Conservation (phyloP, 2,113 vertebrate species). For the Glaucomys volans region DNA sequence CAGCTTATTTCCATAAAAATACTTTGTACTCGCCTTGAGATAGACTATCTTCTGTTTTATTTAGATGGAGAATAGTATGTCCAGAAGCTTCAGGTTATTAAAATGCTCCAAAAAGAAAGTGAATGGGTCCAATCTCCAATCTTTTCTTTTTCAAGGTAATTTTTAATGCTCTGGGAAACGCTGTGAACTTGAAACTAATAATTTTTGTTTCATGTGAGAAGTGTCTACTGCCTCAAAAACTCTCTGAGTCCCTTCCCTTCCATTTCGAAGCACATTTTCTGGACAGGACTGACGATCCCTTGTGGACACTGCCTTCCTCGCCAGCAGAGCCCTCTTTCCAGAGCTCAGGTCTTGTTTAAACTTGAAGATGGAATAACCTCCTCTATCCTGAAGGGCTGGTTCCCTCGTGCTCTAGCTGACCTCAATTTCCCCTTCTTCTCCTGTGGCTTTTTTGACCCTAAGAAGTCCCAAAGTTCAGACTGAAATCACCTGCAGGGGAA, state of each 20-base stretch:
- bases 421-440: not conserved
- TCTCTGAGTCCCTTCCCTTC: not conserved
- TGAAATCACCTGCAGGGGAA: not conserved
- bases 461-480: not conserved
- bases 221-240: not conserved
- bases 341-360: not conserved
- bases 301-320: not conserved
- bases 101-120: not conserved
- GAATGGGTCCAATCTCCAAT: not conserved
- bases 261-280: not conserved
- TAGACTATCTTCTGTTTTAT: not conserved
- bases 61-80: not conserved
- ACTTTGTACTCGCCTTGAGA: not conserved
- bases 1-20: slow-evolving; percentile 44
- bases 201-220: not conserved
- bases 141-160: slow-evolving; percentile 37
- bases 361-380: not conserved
- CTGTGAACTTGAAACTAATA: not conserved
- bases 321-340: not conserved
- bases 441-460: not conserved
- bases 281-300: not conserved
- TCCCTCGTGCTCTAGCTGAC: not conserved
- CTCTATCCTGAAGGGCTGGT: not conserved
- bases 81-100: not conserved
- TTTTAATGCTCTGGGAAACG: not conserved